Percentiles rank a stretch among this genome's conserved stretches.
Conservation (phyloP, 2,888 invertebrate species). For the Choreutis nemorana region DNA sequence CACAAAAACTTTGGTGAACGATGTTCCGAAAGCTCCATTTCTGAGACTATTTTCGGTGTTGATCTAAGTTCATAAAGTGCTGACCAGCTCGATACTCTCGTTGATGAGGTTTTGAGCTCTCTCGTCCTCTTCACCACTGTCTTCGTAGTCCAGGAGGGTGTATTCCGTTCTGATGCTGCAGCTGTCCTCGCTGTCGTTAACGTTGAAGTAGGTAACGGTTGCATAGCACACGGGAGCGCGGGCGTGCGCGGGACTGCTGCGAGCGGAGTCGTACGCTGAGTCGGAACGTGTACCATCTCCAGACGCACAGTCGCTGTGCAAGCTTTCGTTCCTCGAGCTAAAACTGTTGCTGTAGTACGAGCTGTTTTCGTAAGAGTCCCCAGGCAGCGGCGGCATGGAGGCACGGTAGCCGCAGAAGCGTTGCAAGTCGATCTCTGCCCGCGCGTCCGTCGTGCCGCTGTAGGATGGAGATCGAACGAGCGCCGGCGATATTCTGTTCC, state of each 20-base stretch:
- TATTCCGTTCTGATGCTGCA: slow-evolving; percentile 55
- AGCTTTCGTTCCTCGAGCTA: slow-evolving; percentile 37
- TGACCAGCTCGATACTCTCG: slow-evolving; percentile 50
- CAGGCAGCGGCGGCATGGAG: slow-evolving; percentile 29
- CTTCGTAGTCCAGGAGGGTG: slow-evolving; percentile 43
- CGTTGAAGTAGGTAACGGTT: slow-evolving; percentile 52
- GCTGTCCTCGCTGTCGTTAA: slow-evolving; percentile 52
- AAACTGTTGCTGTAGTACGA: slow-evolving; percentile 42
- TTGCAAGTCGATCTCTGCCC: slow-evolving; percentile 45
- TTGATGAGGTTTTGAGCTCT: slow-evolving; percentile 50
- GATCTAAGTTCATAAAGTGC: slow-evolving; percentile 53
- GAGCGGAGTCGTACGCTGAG: slow-evolving; percentile 52
- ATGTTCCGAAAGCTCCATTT: slow-evolving; percentile 3
- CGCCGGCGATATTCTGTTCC: slow-evolving; percentile 47
- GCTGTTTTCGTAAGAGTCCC: slow-evolving; percentile 32
- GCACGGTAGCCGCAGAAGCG: slow-evolving; percentile 49
- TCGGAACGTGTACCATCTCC: slow-evolving; percentile 29
- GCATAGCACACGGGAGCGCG: slow-evolving; percentile 40
- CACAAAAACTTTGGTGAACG: slow-evolving; percentile 37
- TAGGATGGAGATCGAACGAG: slow-evolving; percentile 42
- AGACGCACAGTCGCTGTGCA: slow-evolving; percentile 30
- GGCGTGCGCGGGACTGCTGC: slow-evolving; percentile 37
- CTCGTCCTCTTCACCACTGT: slow-evolving; percentile 30
- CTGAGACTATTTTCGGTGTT: not conserved
- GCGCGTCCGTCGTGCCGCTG: slow-evolving; percentile 52